These are phyloP conservation scores for Chaetodon trifasciatus DNA, from an alignment of 2,797 vertebrate genomes.

Conservation along the genomic window DNA sequence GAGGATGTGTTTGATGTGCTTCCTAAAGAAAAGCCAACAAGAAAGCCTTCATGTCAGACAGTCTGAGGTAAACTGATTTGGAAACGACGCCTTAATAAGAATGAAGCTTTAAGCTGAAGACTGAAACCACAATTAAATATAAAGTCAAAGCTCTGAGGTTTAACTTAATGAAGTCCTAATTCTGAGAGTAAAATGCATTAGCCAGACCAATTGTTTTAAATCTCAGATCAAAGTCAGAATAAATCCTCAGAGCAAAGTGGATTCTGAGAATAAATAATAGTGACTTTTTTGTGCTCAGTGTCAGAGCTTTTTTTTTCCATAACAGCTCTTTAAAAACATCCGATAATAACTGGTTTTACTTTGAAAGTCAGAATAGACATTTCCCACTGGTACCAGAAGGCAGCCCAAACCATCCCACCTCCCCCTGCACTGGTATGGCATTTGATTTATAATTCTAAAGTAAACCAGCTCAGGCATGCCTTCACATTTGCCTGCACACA, in stretches of 20 bases:
- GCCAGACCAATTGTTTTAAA: neutral
- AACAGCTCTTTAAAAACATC: neutral
- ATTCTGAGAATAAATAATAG: neutral
- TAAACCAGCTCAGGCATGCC: constrained; percentile 42
- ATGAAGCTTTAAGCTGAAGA: neutral
- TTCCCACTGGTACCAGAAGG: neutral
- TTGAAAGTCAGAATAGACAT: constrained; percentile 19
- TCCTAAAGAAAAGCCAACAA: neutral
- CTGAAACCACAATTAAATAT: neutral
- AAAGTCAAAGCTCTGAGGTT: neutral
- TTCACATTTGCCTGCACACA: constrained; percentile 25
- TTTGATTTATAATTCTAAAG: constrained; percentile 48
- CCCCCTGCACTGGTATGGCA: neutral
- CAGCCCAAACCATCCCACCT: constrained; percentile 11
- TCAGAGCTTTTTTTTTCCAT: neutral
- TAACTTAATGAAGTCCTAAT: too few relatives aligned
- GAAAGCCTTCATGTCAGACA: neutral
- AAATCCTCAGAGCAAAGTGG: neutral
- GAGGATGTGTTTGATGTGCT: neutral
- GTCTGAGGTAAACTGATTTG: too few relatives aligned
- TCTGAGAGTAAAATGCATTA: neutral
- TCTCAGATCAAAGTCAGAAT: neutral
- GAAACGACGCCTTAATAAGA: too few relatives aligned
- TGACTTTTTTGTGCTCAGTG: too few relatives aligned
- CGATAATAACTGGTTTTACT: constrained; percentile 2